Percentiles rank a stretch among this genome's conserved stretches.
phyloP scores from a whole-genome alignment of 1,140 invertebrate species.

The Tetraneura akinire region DNA sequence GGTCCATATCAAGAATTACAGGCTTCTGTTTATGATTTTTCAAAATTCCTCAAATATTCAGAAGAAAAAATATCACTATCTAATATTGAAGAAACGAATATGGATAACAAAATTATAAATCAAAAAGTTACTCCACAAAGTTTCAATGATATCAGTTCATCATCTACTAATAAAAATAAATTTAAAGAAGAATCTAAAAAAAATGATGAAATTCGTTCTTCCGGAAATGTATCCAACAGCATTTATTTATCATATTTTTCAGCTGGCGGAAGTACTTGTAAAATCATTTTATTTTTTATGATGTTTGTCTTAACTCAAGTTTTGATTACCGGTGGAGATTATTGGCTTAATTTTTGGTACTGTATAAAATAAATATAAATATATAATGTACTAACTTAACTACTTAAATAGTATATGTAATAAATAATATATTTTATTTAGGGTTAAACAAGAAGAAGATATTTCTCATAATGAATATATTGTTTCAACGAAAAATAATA shows the following conservation, averaged over 20 bases:
- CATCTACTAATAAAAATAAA: constrained; percentile 50
- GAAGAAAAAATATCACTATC: constrained; percentile 54
- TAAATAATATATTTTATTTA: background rate
- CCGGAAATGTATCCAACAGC: constrained; percentile 58
- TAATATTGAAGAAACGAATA: too few species aligned
- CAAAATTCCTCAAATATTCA: constrained; percentile 59
- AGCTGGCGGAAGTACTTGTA: constrained; percentile 66
- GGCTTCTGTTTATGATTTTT: constrained; percentile 62
- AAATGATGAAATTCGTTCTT: constrained; percentile 53
- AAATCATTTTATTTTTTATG: constrained; percentile 64
- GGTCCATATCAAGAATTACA: constrained; percentile 64
- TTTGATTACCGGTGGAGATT: constrained; percentile 72
- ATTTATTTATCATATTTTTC: constrained; percentile 73
- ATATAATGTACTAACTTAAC: background rate
- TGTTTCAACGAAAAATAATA: background rate
- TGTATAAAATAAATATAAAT: constrained; percentile 53
- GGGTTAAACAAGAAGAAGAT: background rate
- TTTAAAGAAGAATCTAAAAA: constrained; percentile 44
- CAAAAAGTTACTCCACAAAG: constrained; percentile 36
- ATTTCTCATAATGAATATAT: background rate
- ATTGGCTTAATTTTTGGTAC: constrained; percentile 77
- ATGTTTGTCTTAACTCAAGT: constrained; percentile 69
- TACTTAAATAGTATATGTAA: background rate
- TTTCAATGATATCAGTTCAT: constrained; percentile 55
- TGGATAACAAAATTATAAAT: background rate